Evolutionary conservation across 2,113 vertebrate species (phyloP).

Genomic region (Bubo blakistoni): DNA sequence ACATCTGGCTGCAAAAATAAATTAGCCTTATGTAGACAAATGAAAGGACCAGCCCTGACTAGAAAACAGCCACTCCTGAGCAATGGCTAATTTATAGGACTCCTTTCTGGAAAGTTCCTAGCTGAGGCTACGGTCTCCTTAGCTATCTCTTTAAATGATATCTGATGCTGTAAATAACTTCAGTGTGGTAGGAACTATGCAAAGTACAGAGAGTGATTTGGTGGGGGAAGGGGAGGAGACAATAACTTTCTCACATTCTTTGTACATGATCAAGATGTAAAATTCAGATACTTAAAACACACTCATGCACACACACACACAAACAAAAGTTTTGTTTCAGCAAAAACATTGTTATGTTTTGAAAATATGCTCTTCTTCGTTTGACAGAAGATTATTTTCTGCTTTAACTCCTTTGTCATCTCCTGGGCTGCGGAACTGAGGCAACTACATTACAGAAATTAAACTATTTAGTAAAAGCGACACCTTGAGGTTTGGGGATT

Average conservation of each 20-base stretch:
- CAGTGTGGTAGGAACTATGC: slow-evolving; percentile 46
- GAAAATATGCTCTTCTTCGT: not conserved
- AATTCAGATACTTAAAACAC: slow-evolving; percentile 18
- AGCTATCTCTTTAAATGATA: slow-evolving; percentile 78
- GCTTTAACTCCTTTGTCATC: slow-evolving; percentile 39
- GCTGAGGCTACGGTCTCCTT: slow-evolving; percentile 68
- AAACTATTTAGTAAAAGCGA: slow-evolving; percentile 17
- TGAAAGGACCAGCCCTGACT: slow-evolving; percentile 84
- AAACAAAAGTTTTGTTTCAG: slow-evolving; percentile 20
- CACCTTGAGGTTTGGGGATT: not conserved
- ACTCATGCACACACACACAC: not conserved
- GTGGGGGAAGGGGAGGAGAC: slow-evolving; percentile 41
- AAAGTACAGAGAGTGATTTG: slow-evolving; percentile 47
- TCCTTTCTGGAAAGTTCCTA: slow-evolving; percentile 82
- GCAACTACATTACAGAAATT: not conserved
- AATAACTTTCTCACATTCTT: slow-evolving; percentile 64
- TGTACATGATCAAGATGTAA: slow-evolving; percentile 49
- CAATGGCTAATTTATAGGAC: slow-evolving; percentile 79
- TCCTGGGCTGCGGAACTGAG: not conserved
- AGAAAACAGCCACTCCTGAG: slow-evolving; percentile 77
- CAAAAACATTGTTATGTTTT: slow-evolving; percentile 28
- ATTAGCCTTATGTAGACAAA: slow-evolving; percentile 99
- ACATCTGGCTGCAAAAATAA: slow-evolving; percentile 98
- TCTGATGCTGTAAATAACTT: slow-evolving; percentile 77
- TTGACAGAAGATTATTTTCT: slow-evolving; percentile 11